These are phyloP conservation scores for Lanius ludovicianus DNA, from an alignment of 2,113 vertebrate genomes.

Conservation along the genomic window DNA sequence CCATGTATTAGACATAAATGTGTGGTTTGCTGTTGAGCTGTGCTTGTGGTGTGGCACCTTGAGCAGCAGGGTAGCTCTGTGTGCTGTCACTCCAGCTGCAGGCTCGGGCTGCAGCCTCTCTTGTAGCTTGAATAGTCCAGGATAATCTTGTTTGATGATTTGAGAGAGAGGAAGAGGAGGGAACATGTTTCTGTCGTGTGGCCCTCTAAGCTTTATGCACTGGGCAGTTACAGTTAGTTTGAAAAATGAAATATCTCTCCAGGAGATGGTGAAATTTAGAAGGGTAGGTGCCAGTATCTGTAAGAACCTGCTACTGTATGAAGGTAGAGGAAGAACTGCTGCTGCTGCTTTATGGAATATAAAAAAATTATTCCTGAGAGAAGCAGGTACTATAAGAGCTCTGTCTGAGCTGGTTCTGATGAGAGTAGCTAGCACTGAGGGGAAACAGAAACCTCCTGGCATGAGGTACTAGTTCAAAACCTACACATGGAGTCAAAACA, in stretches of 20 bases:
- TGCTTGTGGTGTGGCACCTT: not conserved
- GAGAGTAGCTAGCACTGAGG: not conserved
- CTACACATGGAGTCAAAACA: not conserved
- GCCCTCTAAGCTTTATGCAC: not conserved
- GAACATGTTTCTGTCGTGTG: not conserved
- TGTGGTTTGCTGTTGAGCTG: not conserved
- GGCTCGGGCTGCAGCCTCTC: not conserved
- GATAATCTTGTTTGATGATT: not conserved
- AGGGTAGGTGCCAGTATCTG: not conserved
- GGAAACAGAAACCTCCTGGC: not conserved
- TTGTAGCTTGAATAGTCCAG: not conserved
- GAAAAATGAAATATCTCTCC: not conserved
- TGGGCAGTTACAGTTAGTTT: not conserved
- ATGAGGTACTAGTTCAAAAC: not conserved
- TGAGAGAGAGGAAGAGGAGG: not conserved
- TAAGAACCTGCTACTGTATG: not conserved
- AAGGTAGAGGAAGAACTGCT: not conserved
- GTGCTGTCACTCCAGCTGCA: not conserved
- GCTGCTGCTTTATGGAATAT: not conserved
- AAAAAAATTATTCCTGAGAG: not conserved
- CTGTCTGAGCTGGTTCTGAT: not conserved
- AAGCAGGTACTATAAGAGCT: not conserved
- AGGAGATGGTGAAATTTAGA: not conserved
- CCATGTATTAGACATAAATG: fast-evolving
- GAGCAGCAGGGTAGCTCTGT: not conserved